A percentile compares a stretch with the other conserved stretches of the same genome.
phyloP scores from a whole-genome alignment of 2,113 vertebrate genomes.

The Gnathonemus echidnorhynchus region DNA sequence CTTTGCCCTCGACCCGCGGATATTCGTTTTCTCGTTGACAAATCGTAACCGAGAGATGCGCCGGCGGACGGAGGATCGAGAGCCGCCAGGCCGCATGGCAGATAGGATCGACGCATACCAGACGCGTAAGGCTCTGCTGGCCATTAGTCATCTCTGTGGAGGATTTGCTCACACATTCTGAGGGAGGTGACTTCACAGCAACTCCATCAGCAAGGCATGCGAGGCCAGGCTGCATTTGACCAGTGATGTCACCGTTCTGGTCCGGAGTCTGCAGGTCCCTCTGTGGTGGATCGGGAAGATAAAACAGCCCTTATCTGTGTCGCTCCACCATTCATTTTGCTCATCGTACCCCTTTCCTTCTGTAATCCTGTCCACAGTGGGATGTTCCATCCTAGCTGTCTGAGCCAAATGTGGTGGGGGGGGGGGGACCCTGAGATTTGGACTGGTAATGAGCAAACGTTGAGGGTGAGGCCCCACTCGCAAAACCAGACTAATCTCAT shows the following conservation, averaged over 20 bases:
- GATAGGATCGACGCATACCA: background rate
- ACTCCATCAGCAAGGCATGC: slow-evolving; percentile 4
- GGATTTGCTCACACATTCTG: background rate
- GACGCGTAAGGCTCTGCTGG: background rate
- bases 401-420: background rate
- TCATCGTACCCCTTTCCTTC: background rate
- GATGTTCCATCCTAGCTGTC: background rate
- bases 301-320: background rate
- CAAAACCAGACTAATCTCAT: background rate
- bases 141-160: background rate
- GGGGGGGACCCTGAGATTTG: background rate
- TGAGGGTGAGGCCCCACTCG: background rate
- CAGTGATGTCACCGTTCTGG: slow-evolving; percentile 25
- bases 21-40: background rate
- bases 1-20: background rate
- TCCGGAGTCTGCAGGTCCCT: background rate
- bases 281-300: background rate
- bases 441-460: background rate
- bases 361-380: background rate
- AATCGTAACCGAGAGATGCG: background rate
- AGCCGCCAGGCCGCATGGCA: background rate
- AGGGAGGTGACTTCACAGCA: slow-evolving; percentile 34
- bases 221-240: slow-evolving; percentile 19
- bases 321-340: background rate
- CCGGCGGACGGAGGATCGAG: background rate